Conservation (phyloP, 2,888 invertebrate species). For the Neoascia interrupta region DNA sequence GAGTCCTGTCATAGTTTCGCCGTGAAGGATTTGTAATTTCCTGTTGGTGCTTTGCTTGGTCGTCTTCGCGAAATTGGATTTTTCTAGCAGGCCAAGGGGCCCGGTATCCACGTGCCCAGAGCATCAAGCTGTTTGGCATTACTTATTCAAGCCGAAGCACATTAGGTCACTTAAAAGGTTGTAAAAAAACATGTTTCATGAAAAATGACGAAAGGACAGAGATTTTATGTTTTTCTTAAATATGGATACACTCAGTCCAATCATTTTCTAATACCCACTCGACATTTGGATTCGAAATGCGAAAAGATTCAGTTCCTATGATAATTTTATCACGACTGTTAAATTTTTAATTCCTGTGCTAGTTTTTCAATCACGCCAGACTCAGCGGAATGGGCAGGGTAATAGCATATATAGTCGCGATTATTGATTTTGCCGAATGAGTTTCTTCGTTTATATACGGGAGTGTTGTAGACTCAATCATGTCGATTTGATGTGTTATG, state of each 20-base stretch:
- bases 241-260: conserved; percentile 14
- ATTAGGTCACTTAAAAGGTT: conserved; percentile 50
- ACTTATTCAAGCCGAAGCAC: conserved; percentile 41
- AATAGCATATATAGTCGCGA: conserved; percentile 5
- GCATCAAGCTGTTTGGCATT: conserved; percentile 23
- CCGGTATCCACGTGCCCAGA: conserved; percentile 44
- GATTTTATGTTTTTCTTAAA: neutral
- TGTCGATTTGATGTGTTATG: conserved; percentile 31
- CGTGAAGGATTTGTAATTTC: conserved; percentile 67
- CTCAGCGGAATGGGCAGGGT: neutral
- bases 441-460: conserved; percentile 1
- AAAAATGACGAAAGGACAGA: neutral
- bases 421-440: conserved; percentile 30
- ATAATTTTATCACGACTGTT: conserved; percentile 55
- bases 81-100: neutral
- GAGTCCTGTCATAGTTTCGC: conserved; percentile 35
- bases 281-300: conserved; percentile 17
- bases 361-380: neutral
- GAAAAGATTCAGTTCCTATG: conserved; percentile 46
- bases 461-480: conserved; percentile 35
- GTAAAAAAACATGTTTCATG: conserved; percentile 20
- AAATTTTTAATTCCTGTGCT: conserved; percentile 50
- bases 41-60: conserved; percentile 61
- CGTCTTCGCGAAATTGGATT: conserved; percentile 66
- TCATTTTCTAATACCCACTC: conserved; percentile 1